Conservation (phyloP, 1,140 invertebrate genomes). For the Papilio polytes region DNA sequence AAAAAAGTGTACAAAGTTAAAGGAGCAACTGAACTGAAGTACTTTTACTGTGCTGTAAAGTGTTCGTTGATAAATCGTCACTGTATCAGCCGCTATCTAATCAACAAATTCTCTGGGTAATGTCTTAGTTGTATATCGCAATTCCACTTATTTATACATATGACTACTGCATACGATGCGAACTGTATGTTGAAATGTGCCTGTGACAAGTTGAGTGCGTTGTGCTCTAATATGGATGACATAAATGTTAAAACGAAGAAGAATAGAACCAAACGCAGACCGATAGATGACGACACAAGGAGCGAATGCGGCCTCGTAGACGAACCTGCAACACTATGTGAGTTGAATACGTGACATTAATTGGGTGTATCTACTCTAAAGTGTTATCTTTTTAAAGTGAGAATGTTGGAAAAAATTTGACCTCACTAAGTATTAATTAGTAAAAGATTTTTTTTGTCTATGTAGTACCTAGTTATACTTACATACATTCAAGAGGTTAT, state of each 20-base stretch:
- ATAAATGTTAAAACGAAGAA: conserved; percentile 50
- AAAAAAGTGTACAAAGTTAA: neutral
- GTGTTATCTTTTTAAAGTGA: conserved; percentile 22
- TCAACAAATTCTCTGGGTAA: conserved; percentile 64
- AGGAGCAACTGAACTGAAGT: conserved; percentile 30
- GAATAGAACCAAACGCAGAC: conserved; percentile 60
- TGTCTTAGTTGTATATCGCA: conserved; percentile 75
- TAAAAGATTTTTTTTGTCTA: too few relatives aligned
- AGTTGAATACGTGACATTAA: conserved; percentile 43
- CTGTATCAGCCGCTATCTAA: conserved; percentile 77
- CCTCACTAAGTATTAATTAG: neutral
- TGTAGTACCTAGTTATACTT: too few relatives aligned
- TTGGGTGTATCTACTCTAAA: conserved; percentile 25
- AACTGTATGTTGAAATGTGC: conserved; percentile 41
- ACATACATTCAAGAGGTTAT: too few relatives aligned
- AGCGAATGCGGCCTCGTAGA: conserved; percentile 74
- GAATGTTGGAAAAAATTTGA: neutral
- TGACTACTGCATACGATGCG: conserved; percentile 16
- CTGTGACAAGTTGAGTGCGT: conserved; percentile 43
- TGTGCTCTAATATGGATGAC: conserved; percentile 65
- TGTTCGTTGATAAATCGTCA: conserved; percentile 66
- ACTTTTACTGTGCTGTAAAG: conserved; percentile 44
- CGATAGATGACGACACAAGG: conserved; percentile 73
- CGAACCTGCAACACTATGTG: conserved; percentile 49
- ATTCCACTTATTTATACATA: conserved; percentile 59